Evolutionary conservation across 2,113 vertebrate genomes (phyloP), one percentile per base, ranked within the genome.

Genomic region (Gallinago paraguaiae): DNA sequence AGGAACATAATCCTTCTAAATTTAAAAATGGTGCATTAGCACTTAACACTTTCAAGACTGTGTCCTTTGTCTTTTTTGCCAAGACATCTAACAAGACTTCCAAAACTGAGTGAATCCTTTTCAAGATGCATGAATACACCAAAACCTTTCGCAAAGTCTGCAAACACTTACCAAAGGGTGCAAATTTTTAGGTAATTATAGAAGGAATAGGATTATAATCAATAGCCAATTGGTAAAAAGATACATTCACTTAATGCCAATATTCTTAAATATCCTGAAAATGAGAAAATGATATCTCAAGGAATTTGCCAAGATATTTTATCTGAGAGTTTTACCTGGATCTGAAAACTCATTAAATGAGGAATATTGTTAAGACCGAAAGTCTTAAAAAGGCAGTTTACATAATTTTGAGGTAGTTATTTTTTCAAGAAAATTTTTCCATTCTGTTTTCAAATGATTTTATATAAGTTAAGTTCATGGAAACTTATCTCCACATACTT

Each of bases 401-500:
- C 10, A 87, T 10, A 80, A 24, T 57, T 75, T 51, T 65, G 33
- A 63, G 14, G n/a, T 23, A 61, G 4, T 25, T 53, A 46, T 43
- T 93, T 84, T 69, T 23, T 17, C 33, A 9, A 79, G 61, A 77
- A 90, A 72, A 69, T 48, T 56, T 4, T 78, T 77, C 11, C 8
- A 46, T 51, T 63, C 3, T 56, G 4, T 60, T 84, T 86, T 71
- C 25, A 71, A 68, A 27, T 51, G 65, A 33, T 46, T 65, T 83
- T 48, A 1, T 24, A 45, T 54, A 57, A 81, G 65, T 41, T 67
- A 84, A 54, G 2, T 15, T 59, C 19, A 53, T 24, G 8, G 17
- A 14, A 75, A 60, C 7, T 64, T 71, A 17, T 17, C 6, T 68
- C 14, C 1, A 8, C 10, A 35, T 51, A 24, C 0, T 1, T 2